These are phyloP conservation scores for Lagocephalus sceleratus DNA, from an alignment of 2,797 vertebrate genomes.

Conservation along the genomic window DNA sequence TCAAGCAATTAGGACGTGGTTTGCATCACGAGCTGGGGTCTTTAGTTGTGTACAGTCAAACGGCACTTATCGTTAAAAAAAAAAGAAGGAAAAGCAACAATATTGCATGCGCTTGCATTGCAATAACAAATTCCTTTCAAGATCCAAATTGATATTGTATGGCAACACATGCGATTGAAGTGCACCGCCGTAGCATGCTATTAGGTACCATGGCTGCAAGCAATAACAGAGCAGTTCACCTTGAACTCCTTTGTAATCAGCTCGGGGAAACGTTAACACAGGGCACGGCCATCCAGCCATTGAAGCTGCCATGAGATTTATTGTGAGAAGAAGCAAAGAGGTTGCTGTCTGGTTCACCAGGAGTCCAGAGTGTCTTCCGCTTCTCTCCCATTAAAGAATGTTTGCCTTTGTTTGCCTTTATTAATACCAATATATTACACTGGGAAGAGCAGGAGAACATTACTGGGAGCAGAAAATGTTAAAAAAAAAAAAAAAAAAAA, in stretches of 20 bases:
- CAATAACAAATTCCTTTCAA: slow-evolving; percentile 54
- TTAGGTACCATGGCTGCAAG: slow-evolving; percentile 58
- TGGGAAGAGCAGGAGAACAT: slow-evolving; percentile 49
- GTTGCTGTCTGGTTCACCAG: slow-evolving; percentile 61
- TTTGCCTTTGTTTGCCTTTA: slow-evolving; percentile 77
- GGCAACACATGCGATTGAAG: slow-evolving; percentile 56
- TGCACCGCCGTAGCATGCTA: slow-evolving; percentile 47
- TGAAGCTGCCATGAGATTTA: slow-evolving; percentile 71
- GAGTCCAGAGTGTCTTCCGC: slow-evolving; percentile 60
- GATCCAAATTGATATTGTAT: slow-evolving; percentile 63
- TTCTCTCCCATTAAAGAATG: slow-evolving; percentile 63
- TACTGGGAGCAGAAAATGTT: slow-evolving; percentile 30
- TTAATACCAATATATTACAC: slow-evolving; percentile 79
- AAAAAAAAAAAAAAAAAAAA: slow-evolving; percentile 61
- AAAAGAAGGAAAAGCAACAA: too few species aligned
- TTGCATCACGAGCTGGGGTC: slow-evolving; percentile 21
- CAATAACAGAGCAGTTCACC: slow-evolving; percentile 61
- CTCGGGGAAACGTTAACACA: slow-evolving; percentile 61
- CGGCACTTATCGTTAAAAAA: slow-evolving; percentile 29
- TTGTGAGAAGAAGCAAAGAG: slow-evolving; percentile 66
- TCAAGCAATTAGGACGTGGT: slow-evolving; percentile 57
- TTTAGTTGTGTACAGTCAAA: slow-evolving; percentile 39
- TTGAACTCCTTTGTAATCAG: slow-evolving; percentile 71
- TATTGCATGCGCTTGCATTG: slow-evolving; percentile 27
- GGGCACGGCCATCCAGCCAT: slow-evolving; percentile 48